A percentile compares a stretch with the other conserved stretches of the same genome.
Evolutionary conservation across 2,888 invertebrate species (phyloP).

Genomic region (Ophonus ardosiacus): DNA sequence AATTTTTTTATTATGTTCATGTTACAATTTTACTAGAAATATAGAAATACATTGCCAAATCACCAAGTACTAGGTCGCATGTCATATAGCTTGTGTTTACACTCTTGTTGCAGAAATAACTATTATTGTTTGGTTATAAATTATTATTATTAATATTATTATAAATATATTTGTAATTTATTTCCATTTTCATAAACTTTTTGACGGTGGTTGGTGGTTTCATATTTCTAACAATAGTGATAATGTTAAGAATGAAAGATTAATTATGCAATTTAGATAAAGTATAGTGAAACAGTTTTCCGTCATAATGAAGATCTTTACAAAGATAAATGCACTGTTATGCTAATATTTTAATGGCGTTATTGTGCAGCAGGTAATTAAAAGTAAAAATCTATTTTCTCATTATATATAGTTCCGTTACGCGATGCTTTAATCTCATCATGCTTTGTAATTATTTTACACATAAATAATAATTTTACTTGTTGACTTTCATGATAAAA

Average conservation of each 20-base stretch:
- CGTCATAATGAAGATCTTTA: slow-evolving; percentile 27
- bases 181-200: too few relatives aligned
- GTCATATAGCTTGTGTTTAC: too few relatives aligned
- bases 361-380: slow-evolving; percentile 44
- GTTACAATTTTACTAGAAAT: too few relatives aligned
- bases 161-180: too few relatives aligned
- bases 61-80: too few relatives aligned
- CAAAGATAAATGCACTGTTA: slow-evolving; percentile 28
- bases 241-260: slow-evolving; percentile 30
- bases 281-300: slow-evolving; percentile 29
- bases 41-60: too few relatives aligned
- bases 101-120: too few relatives aligned
- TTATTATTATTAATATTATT: too few relatives aligned
- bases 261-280: slow-evolving; percentile 38
- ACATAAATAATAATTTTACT: slow-evolving; percentile 3
- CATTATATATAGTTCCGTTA: slow-evolving; percentile 28
- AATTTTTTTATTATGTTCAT: too few relatives aligned
- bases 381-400: slow-evolving; percentile 26
- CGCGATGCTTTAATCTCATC: slow-evolving; percentile 1
- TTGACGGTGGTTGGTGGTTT: too few relatives aligned
- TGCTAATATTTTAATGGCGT: slow-evolving; percentile 41
- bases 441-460: slow-evolving; percentile 4
- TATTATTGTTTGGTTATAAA: too few relatives aligned
- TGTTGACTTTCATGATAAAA: slow-evolving; percentile 16
- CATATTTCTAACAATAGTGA: neutral